A percentile compares a stretch with the other conserved stretches of the same genome.
phyloP scores from a whole-genome alignment of 2,797 vertebrate genomes.

The Coreius guichenoti region DNA sequence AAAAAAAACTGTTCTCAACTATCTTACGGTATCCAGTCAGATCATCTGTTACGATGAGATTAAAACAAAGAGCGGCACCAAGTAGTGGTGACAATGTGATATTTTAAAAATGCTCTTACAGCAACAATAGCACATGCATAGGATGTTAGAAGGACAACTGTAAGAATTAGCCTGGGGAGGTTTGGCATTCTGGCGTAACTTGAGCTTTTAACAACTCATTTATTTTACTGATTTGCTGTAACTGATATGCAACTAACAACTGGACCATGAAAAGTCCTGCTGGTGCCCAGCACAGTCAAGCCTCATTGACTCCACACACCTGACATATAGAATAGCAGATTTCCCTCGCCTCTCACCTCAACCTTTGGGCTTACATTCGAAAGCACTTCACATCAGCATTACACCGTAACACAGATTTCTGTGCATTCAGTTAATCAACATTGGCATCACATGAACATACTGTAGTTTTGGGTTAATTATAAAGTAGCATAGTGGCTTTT shows the following conservation, averaged over 20 bases:
- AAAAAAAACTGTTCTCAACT: constrained; percentile 9
- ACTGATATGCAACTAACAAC: constrained; percentile 67
- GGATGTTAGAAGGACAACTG: constrained; percentile 50
- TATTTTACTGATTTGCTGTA: constrained; percentile 72
- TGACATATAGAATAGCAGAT: constrained; percentile 69
- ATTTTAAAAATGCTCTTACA: constrained; percentile 44
- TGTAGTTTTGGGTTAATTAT: constrained; percentile 33
- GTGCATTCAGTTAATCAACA: constrained; percentile 35
- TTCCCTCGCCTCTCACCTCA: constrained; percentile 54
- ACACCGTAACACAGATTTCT: constrained; percentile 45
- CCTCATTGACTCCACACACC: constrained; percentile 66
- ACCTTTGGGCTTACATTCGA: constrained; percentile 43
- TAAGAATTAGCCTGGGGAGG: constrained; percentile 58
- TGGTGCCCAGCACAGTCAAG: constrained; percentile 64
- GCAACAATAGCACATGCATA: constrained; percentile 22
- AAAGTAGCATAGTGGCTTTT: constrained; percentile 2
- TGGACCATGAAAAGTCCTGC: constrained; percentile 72
- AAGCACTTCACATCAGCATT: constrained; percentile 53
- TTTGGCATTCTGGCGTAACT: constrained; percentile 64
- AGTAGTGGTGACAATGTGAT: constrained; percentile 17
- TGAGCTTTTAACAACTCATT: constrained; percentile 72
- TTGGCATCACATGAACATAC: constrained; percentile 16
- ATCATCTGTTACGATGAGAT: neutral
- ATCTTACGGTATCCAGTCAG: neutral
- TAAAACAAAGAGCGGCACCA: neutral